Evolutionary conservation across 2,888 invertebrate species (phyloP).

Genomic region (Labia minor): DNA sequence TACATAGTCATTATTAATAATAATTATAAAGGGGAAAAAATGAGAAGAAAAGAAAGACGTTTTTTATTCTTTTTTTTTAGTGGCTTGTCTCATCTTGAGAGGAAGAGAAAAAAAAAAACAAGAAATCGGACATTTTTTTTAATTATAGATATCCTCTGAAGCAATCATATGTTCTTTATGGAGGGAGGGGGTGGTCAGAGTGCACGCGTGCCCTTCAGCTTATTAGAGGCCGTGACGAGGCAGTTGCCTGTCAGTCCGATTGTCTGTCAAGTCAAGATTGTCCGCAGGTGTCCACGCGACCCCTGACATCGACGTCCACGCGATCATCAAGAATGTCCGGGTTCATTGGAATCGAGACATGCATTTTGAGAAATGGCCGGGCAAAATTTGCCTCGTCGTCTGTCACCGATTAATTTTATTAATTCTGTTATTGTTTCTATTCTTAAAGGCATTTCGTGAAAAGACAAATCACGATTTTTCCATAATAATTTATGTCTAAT

Average conservation of each 20-base stretch:
- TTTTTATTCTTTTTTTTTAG: neutral
- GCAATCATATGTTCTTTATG: neutral
- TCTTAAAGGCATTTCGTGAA: too few relatives aligned
- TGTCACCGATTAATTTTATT: neutral
- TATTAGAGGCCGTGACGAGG: neutral
- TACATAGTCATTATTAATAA: neutral
- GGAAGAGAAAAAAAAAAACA: neutral
- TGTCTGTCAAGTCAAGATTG: neutral
- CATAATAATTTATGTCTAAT: too few relatives aligned
- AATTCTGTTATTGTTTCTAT: neutral
- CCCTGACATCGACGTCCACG: neutral
- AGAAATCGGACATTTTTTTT: neutral
- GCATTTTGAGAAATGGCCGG: too few relatives aligned
- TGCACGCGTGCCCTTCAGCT: neutral
- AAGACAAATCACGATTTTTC: too few relatives aligned
- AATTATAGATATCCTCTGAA: neutral
- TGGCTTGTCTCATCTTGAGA: too few relatives aligned
- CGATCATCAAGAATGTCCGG: neutral
- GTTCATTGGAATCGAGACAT: neutral
- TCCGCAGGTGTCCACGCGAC: neutral
- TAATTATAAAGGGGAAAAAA: neutral
- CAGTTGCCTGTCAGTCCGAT: neutral
- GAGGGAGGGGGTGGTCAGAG: slow-evolving; percentile 3
- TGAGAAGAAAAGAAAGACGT: neutral
- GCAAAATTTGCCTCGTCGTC: neutral